Conservation (phyloP, 2,113 vertebrate genomes). For the Coreoperca whiteheadi region DNA sequence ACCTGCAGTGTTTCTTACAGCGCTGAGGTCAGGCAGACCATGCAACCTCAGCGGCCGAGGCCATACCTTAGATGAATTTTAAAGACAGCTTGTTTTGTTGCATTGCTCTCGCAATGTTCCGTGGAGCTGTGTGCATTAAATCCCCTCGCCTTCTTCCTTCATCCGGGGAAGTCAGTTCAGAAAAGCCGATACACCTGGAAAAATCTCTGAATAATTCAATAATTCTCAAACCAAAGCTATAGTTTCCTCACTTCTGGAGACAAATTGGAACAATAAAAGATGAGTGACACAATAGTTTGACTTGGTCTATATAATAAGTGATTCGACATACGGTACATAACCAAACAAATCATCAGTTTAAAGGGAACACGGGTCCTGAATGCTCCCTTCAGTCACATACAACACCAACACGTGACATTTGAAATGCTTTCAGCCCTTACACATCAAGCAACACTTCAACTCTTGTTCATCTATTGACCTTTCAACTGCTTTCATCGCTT, state of each 20-base stretch:
- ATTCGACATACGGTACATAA: background rate
- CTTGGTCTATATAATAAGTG: background rate
- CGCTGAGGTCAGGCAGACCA: slow-evolving; percentile 36
- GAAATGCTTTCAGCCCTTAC: background rate
- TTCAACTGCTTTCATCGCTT: background rate
- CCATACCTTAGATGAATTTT: slow-evolving; percentile 46
- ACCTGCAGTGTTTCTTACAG: slow-evolving; percentile 48
- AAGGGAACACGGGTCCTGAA: background rate
- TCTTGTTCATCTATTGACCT: too few relatives aligned
- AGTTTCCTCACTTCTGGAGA: background rate
- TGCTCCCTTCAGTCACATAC: background rate
- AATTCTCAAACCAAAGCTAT: slow-evolving; percentile 5
- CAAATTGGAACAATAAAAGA: background rate
- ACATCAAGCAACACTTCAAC: background rate
- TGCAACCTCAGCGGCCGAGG: slow-evolving; percentile 37
- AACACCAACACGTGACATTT: background rate
- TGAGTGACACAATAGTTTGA: background rate
- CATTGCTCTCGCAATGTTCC: slow-evolving; percentile 13
- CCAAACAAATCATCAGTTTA: background rate
- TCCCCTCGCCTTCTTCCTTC: background rate
- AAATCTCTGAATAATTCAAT: slow-evolving; percentile 17
- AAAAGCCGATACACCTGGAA: background rate
- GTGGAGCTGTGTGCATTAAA: slow-evolving; percentile 16
- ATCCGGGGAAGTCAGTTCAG: slow-evolving; percentile 1
- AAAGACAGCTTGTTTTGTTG: slow-evolving; percentile 29